Conservation (phyloP, 2,888 invertebrate genomes). For the Megaustenia siamemsis region DNA sequence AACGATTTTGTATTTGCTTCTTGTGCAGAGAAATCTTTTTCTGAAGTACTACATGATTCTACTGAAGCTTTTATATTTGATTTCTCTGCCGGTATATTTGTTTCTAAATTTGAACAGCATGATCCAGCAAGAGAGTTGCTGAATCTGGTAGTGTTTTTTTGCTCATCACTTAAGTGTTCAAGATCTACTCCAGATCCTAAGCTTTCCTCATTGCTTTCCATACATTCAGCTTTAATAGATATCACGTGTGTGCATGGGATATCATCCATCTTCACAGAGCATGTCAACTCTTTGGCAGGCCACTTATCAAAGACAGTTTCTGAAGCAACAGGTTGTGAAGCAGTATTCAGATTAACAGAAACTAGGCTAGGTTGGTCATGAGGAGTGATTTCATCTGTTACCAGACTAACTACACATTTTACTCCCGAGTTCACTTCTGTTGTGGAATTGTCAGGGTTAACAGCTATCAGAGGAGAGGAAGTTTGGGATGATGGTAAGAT, state of each 20-base stretch:
- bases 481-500: neutral
- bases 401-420: neutral
- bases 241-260: conserved; percentile 41
- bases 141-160: neutral
- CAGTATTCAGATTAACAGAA: conserved; percentile 42
- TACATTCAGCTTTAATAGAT: conserved; percentile 40
- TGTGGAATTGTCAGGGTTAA: neutral
- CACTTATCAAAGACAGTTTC: conserved; percentile 20
- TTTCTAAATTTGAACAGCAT: neutral
- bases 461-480: neutral
- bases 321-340: conserved; percentile 36
- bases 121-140: neutral
- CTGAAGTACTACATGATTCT: neutral
- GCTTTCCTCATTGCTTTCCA: conserved; percentile 1
- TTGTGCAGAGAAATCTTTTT: neutral
- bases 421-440: neutral
- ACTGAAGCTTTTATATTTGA: neutral
- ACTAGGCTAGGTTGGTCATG: conserved; percentile 44
- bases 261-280: conserved; percentile 47
- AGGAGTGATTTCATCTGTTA: neutral
- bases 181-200: neutral
- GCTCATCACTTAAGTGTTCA: neutral
- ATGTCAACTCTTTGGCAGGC: conserved; percentile 24
- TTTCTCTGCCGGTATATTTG: neutral
- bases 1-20: neutral